phyloP scores from a whole-genome alignment of 2,113 vertebrate genomes.

The Menidia beryllina region DNA sequence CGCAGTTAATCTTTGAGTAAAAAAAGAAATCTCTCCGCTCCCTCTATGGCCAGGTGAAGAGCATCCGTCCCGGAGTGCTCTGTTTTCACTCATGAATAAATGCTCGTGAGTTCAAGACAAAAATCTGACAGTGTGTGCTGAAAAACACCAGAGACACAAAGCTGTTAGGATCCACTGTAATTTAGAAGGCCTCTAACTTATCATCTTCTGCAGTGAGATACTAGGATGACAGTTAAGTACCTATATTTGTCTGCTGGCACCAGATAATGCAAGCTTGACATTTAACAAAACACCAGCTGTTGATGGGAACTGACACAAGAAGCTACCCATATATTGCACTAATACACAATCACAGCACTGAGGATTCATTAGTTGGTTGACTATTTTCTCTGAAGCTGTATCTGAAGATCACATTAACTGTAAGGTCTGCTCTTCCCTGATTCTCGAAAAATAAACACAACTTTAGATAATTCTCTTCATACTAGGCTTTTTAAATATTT shows the following conservation, averaged over 20 bases:
- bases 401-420: conserved; percentile 28
- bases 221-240: background rate
- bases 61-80: conserved; percentile 4
- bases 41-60: conserved; percentile 6
- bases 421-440: conserved; percentile 24
- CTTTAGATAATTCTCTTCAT: conserved; percentile 3
- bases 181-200: conserved; percentile 14
- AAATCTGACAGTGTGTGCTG: conserved; percentile 16
- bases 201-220: conserved; percentile 14
- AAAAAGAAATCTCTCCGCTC: conserved; percentile 17
- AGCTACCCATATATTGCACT: background rate
- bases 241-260: conserved; percentile 18
- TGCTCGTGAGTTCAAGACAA: conserved; percentile 12
- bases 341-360: background rate
- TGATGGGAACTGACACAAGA: conserved; percentile 8
- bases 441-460: background rate
- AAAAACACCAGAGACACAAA: conserved; percentile 6
- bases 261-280: conserved; percentile 49
- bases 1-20: conserved; percentile 29
- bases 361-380: conserved; percentile 5
- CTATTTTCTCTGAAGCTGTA: conserved; percentile 13
- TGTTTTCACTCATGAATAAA: background rate
- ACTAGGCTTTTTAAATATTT: background rate
- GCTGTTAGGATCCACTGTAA: background rate
- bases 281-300: conserved; percentile 51